Percentiles rank a stretch among this genome's conserved stretches.
phyloP scores from a whole-genome alignment of 2,113 vertebrate genomes.

The Actinemys pallida region DNA sequence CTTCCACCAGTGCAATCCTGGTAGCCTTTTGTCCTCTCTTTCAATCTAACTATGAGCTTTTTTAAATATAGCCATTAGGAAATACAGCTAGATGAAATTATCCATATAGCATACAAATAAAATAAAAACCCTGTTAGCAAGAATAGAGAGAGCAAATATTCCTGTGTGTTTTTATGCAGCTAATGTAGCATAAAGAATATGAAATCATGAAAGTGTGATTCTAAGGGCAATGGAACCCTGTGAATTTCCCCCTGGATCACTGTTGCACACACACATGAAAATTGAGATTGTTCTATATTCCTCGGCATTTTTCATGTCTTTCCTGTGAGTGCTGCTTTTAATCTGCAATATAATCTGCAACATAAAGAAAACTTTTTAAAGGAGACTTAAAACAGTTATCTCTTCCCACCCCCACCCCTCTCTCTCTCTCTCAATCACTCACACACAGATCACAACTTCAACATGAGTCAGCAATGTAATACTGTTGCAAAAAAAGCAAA shows the following conservation, averaged over 20 bases:
- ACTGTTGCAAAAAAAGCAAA: background rate
- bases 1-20: background rate
- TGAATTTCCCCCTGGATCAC: background rate
- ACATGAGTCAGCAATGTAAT: background rate
- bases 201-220: background rate
- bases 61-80: rapidly evolving
- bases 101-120: background rate
- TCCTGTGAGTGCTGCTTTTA: background rate
- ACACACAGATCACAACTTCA: background rate
- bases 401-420: background rate
- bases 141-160: background rate
- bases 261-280: background rate
- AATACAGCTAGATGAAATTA: background rate
- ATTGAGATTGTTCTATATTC: background rate
- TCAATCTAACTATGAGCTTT: background rate
- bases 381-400: background rate
- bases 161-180: background rate
- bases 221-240: background rate
- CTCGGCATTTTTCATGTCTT: rapidly evolving
- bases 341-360: background rate
- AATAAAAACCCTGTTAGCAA: background rate
- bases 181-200: background rate
- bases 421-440: background rate
- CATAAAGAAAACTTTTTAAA: background rate
- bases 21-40: conserved; percentile 2